Base-by-base conservation (phyloP, 2,888 invertebrate genomes). In the Amphipyra tragopoginis region DNA sequence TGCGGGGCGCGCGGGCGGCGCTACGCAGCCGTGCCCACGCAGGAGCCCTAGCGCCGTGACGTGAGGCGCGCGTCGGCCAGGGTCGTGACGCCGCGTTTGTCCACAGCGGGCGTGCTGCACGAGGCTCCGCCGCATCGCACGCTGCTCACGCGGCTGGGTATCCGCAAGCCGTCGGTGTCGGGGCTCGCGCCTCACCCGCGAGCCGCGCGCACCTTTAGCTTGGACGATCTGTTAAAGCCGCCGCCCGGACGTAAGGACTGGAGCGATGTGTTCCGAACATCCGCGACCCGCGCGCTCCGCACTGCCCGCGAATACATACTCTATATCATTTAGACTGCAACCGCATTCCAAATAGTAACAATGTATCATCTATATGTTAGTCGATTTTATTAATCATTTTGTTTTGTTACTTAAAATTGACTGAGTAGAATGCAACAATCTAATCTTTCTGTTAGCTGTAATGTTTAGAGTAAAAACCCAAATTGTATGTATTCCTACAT, bases 211-310 rank as follows among this genome's bases (percentile, higher is more conserved):
- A 97, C 97, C 92, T 97, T 97, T 96, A 97, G 97, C 96, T 96
- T 97, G 96, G 97, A 97, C 96, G 97, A 97, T 96, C 96, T 97
- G 95, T 96, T 97, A 96, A 97, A 97, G 96, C 96, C 97, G 94
- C 96, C 96, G 95, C 96, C 96, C 93, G 96, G 96, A 97, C 97
- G 97, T 97, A 97, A 97, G 97, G 96, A 93, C 89, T 87, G 93
- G 92, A 92, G 92, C 88, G 87, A 82, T 81, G 71, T 73, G 67
- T 72, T 72, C 69, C 69, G 40, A 53, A 55, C 52, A 48, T 38
- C 74, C 85, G 61, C 95, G 96, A 75, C 77, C 84, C 85, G 89
- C 90, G 92, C 93, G 81, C 89, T 93, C 92, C 92, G 91, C 92
- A 87, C 57, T 42, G 1, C 42, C 34, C 70, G 69, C 70, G 67